Evolutionary conservation across 2,113 vertebrate genomes (phyloP).

Genomic region (Coreoperca whiteheadi): DNA sequence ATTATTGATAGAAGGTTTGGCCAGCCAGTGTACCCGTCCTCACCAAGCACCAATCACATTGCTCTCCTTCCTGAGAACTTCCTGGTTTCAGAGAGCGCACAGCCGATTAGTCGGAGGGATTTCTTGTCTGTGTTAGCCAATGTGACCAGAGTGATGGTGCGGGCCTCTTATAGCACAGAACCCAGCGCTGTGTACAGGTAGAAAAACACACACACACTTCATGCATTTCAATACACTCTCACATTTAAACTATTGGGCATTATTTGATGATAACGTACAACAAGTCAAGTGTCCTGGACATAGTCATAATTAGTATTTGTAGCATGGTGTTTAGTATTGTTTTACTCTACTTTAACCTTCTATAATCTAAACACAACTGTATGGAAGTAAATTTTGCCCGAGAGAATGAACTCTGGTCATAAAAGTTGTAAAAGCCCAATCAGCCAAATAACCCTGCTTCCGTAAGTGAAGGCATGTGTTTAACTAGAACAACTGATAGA

Average conservation of each 20-base stretch:
- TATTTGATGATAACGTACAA: neutral
- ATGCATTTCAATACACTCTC: neutral
- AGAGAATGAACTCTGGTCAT: constrained; percentile 22
- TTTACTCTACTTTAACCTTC: constrained; percentile 8
- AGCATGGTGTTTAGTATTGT: neutral
- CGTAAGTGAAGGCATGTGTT: constrained; percentile 1
- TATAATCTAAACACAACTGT: constrained; percentile 2
- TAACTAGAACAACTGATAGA: neutral
- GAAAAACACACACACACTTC: neutral
- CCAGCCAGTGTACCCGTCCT: constrained; percentile 72
- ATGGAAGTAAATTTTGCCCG: constrained; percentile 9
- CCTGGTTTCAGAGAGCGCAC: constrained; percentile 44
- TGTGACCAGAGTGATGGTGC: constrained; percentile 70
- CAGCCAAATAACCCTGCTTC: constrained; percentile 23
- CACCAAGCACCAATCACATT: constrained; percentile 61
- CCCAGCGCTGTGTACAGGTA: constrained; percentile 77
- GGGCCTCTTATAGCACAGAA: constrained; percentile 79
- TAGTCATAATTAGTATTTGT: neutral
- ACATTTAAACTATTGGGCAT: neutral
- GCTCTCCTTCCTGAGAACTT: constrained; percentile 77
- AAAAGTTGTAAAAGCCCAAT: constrained; percentile 15
- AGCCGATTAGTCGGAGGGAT: constrained; percentile 68
- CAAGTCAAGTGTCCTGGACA: neutral
- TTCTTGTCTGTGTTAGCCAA: constrained; percentile 74
- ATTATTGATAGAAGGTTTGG: constrained; percentile 68